Conservation (phyloP, 2,113 vertebrate species). For the Mormyrus lacerda region DNA sequence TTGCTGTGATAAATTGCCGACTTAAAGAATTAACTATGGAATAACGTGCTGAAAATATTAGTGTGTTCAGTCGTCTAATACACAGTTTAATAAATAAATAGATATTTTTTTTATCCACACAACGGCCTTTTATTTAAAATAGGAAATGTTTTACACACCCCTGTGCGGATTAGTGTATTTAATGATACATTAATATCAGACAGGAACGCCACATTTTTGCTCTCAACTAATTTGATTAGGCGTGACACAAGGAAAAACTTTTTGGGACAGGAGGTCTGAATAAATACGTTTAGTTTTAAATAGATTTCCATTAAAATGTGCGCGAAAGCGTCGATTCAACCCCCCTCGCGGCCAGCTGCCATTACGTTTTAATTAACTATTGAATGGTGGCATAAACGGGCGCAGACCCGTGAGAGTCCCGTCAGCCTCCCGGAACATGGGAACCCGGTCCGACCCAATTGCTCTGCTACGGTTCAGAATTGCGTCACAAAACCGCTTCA, state of each 20-base stretch:
- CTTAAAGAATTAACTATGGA: background rate
- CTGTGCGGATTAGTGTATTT: background rate
- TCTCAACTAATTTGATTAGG: background rate
- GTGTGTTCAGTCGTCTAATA: background rate
- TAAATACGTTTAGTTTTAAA: slow-evolving; percentile 78
- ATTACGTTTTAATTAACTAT: slow-evolving; percentile 78
- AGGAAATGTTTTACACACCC: background rate
- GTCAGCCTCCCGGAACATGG: slow-evolving; percentile 37
- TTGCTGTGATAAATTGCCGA: background rate
- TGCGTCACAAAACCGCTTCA: slow-evolving; percentile 2
- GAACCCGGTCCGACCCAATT: slow-evolving; percentile 15
- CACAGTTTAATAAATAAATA: background rate
- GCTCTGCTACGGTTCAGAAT: slow-evolving; percentile 14
- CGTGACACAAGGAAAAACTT: background rate
- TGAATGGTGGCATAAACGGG: slow-evolving; percentile 67
- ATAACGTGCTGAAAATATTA: background rate
- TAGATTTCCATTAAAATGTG: slow-evolving; percentile 81
- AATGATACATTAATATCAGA: background rate
- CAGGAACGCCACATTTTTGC: background rate
- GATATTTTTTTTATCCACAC: background rate
- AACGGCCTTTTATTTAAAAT: background rate
- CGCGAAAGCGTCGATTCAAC: slow-evolving; percentile 74
- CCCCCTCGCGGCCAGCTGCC: slow-evolving; percentile 77
- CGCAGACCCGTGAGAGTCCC: slow-evolving; percentile 61
- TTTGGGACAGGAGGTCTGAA: slow-evolving; percentile 60